These are phyloP conservation scores for western clawed frog (Xenopus tropicalis) DNA, from an alignment of 2,113 vertebrate species.

Conservation along the genomic window UCB_Xtro_10.0 CM004450.2:110971001-110971500, in stretches of 20 bases:
- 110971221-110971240: not conserved
- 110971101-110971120: no score
- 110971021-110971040: no score
- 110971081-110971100: no score
- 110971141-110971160: no score
- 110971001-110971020: no score
- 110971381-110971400: conserved; percentile 47
- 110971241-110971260: not conserved
- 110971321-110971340: conserved; percentile 21
- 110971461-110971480: conserved; percentile 48
- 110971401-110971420: conserved; percentile 38
- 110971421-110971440: conserved; percentile 44
- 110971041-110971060: no score
- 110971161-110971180: no score
- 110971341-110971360: conserved; percentile 41
- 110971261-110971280: not conserved
- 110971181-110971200: not conserved
- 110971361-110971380: conserved; percentile 47
- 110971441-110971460: conserved; percentile 44
- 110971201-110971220: not conserved
- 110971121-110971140: no score
- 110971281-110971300: not conserved
- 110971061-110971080: no score
- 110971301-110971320: conserved; percentile 18
- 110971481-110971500: conserved; percentile 45